phyloP scores from a whole-genome alignment of 2,113 vertebrate species.

The Aptenodytes patagonicus region DNA sequence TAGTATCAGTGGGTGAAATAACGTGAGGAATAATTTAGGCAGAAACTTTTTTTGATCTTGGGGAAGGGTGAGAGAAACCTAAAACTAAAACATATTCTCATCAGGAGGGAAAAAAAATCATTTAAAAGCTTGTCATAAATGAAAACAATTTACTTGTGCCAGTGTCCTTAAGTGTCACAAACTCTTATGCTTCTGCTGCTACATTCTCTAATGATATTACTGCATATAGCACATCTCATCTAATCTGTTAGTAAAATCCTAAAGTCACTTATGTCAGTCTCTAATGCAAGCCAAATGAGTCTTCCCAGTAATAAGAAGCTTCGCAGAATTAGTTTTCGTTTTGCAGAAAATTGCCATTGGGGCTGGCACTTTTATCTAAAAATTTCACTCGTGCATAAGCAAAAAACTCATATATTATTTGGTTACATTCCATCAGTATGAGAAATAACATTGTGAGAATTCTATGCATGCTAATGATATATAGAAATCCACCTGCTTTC shows the following conservation, averaged over 20 bases:
- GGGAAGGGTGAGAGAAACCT: neutral
- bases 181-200: conserved; percentile 74
- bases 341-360: conserved; percentile 97
- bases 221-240: conserved; percentile 90
- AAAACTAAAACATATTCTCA: conserved; percentile 66
- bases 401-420: conserved; percentile 99
- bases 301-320: conserved; percentile 97
- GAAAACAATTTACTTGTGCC: conserved; percentile 79
- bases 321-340: conserved; percentile 99
- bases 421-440: conserved; percentile 99
- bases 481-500: conserved; percentile 99
- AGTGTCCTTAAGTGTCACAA: conserved; percentile 79
- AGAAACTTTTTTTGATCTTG: conserved; percentile 45
- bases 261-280: conserved; percentile 97
- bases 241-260: conserved; percentile 98
- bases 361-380: conserved; percentile 97
- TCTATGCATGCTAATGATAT: conserved; percentile 99
- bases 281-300: conserved; percentile 99
- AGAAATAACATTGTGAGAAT: conserved; percentile 99
- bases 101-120: conserved; percentile 52
- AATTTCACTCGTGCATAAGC: conserved; percentile 99
- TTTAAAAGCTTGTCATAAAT: conserved; percentile 71
- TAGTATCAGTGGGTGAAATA: conserved; percentile 41
- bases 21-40: conserved; percentile 38
- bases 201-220: conserved; percentile 93